Conservation (phyloP, 2,888 invertebrate genomes). For the Entomobrya proxima region DNA sequence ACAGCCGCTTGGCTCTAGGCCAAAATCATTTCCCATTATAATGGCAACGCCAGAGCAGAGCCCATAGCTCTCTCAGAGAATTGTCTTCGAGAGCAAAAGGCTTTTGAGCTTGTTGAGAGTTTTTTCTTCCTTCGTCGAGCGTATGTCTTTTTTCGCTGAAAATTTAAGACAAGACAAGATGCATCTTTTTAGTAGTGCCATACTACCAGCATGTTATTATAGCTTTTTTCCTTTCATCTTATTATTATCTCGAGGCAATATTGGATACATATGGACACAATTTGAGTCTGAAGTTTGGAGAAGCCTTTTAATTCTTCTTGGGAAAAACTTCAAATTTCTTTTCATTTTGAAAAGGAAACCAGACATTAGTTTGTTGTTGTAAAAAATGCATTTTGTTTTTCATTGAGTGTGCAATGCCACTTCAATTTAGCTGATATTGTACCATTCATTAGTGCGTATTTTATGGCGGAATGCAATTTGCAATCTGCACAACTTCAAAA, state of each 20-base stretch:
- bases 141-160: constrained; percentile 25
- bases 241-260: no score
- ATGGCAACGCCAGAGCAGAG: constrained; percentile 10
- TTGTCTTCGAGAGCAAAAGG: background rate
- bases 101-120: no score
- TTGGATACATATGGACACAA: no score
- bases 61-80: background rate
- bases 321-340: background rate
- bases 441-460: constrained; percentile 24
- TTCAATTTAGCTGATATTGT: background rate
- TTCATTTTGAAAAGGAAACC: background rate
- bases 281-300: no score
- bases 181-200: constrained; percentile 18
- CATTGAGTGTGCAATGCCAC: background rate
- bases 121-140: no score
- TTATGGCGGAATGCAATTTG: background rate
- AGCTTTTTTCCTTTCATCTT: background rate
- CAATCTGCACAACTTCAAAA: constrained; percentile 58
- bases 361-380: background rate
- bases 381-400: background rate
- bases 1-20: constrained; percentile 58
- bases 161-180: constrained; percentile 31
- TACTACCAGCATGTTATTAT: background rate
- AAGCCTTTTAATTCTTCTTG: background rate
- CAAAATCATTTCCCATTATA: constrained; percentile 44